Evolutionary conservation across 2,888 invertebrate genomes (phyloP).

Genomic region (Drosophila birchii): DNA sequence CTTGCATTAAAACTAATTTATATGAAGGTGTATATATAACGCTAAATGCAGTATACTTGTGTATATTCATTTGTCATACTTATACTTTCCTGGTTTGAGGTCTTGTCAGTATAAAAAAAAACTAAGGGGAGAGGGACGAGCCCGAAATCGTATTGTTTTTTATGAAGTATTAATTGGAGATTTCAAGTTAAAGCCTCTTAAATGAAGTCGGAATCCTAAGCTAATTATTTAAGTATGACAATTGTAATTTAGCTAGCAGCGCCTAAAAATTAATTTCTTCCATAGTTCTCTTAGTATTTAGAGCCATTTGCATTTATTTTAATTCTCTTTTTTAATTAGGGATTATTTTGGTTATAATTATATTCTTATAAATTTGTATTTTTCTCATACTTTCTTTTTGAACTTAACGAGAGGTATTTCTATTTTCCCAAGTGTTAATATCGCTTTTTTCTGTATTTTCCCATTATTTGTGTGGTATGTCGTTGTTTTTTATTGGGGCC

Average conservation of each 20-base stretch:
- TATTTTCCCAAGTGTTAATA: conserved; percentile 84
- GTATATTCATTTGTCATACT: conserved; percentile 62
- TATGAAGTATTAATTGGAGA: conserved; percentile 32
- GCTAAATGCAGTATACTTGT: conserved; percentile 77
- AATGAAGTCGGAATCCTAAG: conserved; percentile 30
- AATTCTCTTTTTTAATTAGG: conserved; percentile 6
- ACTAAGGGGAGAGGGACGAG: conserved; percentile 32
- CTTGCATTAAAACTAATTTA: conserved; percentile 44
- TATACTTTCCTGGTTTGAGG: conserved; percentile 56
- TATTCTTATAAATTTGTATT: conserved; percentile 59
- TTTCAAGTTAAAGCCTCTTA: conserved; percentile 53
- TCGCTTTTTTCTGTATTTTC: conserved; percentile 61
- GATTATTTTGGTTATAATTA: conserved; percentile 29
- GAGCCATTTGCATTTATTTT: conserved; percentile 13
- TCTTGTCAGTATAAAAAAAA: conserved; percentile 59
- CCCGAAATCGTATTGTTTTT: not conserved
- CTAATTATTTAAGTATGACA: conserved; percentile 21
- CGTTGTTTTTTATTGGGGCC: conserved; percentile 43
- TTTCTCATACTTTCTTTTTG: conserved; percentile 79
- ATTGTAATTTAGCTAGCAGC: conserved; percentile 48
- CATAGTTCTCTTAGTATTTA: conserved; percentile 16
- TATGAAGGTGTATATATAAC: conserved; percentile 54
- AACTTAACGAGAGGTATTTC: conserved; percentile 86
- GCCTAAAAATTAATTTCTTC: conserved; percentile 12
- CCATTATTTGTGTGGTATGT: conserved; percentile 46